Conservation (phyloP, 2,888 invertebrate species). For the Tipula helvola region DNA sequence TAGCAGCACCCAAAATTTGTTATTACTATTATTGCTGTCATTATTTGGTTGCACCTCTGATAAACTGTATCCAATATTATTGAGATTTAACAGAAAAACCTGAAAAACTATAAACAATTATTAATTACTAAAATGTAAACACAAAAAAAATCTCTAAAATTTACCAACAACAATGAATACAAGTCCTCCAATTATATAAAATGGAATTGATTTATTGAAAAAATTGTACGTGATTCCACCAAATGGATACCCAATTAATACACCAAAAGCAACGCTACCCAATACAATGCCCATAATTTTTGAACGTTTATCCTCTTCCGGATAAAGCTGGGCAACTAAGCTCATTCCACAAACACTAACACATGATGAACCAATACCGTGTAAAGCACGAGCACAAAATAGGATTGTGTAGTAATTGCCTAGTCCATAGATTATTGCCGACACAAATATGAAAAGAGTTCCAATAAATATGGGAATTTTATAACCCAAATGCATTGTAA, state of each 20-base stretch:
- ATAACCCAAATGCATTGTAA: constrained; percentile 53
- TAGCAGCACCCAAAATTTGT: constrained; percentile 36
- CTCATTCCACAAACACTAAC: constrained; percentile 73
- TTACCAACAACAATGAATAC: constrained; percentile 41
- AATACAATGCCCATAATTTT: constrained; percentile 69
- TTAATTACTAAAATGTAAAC: neutral
- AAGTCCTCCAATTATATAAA: constrained; percentile 51
- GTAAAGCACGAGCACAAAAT: constrained; percentile 60
- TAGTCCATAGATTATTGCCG: constrained; percentile 61
- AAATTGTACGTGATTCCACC: constrained; percentile 67
- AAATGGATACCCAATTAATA: constrained; percentile 68
- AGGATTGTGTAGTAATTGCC: constrained; percentile 56
- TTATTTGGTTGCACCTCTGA: neutral
- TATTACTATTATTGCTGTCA: neutral
- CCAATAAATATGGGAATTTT: constrained; percentile 55
- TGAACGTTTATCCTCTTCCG: constrained; percentile 37
- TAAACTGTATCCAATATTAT: neutral
- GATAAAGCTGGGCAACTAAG: constrained; percentile 48
- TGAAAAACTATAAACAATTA: neutral
- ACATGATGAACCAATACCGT: constrained; percentile 70
- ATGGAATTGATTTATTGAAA: constrained; percentile 61
- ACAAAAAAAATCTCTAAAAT: constrained; percentile 10
- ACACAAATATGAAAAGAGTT: constrained; percentile 50
- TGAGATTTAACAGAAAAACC: neutral
- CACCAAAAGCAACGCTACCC: constrained; percentile 69